Evolutionary conservation across 2,888 invertebrate species (phyloP).

Genomic region (Lottia gigantea): DNA sequence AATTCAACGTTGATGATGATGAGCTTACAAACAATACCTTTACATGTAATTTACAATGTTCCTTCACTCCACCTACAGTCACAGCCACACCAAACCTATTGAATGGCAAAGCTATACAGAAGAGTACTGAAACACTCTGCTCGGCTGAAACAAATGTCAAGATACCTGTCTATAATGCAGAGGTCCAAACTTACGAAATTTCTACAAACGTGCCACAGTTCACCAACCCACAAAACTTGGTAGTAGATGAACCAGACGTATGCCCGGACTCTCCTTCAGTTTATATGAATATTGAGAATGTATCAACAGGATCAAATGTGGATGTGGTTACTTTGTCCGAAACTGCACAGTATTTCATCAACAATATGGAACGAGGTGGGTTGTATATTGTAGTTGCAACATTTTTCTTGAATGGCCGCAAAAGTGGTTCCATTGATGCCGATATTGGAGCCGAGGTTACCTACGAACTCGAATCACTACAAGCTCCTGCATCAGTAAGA

Average conservation of each 20-base stretch:
- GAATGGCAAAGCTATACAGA: slow-evolving; percentile 31
- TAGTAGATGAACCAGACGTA: slow-evolving; percentile 31
- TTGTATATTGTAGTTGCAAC: slow-evolving; percentile 5
- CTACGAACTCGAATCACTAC: slow-evolving; percentile 21
- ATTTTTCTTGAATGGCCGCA: slow-evolving; percentile 36
- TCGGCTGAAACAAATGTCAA: slow-evolving; percentile 49
- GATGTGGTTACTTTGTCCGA: slow-evolving; percentile 13
- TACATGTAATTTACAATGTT: slow-evolving; percentile 39
- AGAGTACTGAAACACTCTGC: slow-evolving; percentile 44
- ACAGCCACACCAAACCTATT: slow-evolving; percentile 8
- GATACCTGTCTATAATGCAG: slow-evolving; percentile 41
- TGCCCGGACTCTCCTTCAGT: slow-evolving; percentile 32
- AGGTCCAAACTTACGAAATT: slow-evolving; percentile 32
- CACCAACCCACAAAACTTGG: slow-evolving; percentile 36
- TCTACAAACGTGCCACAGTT: slow-evolving; percentile 44
- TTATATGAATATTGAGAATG: slow-evolving; percentile 30
- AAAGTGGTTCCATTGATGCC: slow-evolving; percentile 37
- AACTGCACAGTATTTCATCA: slow-evolving; percentile 20
- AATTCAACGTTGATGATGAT: slow-evolving; percentile 38
- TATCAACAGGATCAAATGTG: slow-evolving; percentile 15
- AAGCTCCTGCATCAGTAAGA: slow-evolving; percentile 21
- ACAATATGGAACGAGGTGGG: background rate
- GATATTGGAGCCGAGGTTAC: slow-evolving; percentile 39
- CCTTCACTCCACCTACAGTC: slow-evolving; percentile 31
- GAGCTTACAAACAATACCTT: slow-evolving; percentile 38